These are phyloP conservation scores for Drosophila baimaii DNA, from an alignment of 1,140 invertebrate species.

Conservation along the genomic window DNA sequence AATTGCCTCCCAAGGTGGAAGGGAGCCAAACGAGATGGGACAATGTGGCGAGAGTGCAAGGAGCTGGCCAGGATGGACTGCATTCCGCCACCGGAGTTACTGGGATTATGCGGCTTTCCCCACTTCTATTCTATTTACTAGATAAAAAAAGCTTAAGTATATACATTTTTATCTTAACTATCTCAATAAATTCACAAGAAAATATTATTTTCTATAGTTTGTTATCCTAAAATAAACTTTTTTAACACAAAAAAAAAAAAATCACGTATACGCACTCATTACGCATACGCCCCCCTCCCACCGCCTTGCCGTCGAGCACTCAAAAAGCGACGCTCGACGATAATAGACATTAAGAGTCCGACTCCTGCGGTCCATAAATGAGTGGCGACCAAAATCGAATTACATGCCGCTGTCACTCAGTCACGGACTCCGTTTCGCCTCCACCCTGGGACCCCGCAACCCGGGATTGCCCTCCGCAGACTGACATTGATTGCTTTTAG, in stretches of 20 bases:
- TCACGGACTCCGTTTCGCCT: constrained; percentile 20
- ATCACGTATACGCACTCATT: constrained; percentile 4
- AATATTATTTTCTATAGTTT: neutral
- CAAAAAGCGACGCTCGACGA: constrained; percentile 7
- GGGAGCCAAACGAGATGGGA: neutral
- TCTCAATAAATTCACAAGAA: too few relatives aligned
- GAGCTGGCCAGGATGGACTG: neutral
- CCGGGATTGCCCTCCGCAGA: constrained; percentile 19
- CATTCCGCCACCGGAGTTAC: neutral
- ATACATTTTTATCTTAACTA: neutral
- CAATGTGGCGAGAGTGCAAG: constrained; percentile 6
- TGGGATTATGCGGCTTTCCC: constrained; percentile 12
- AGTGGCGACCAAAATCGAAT: constrained; percentile 52
- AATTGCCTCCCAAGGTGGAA: constrained; percentile 3
- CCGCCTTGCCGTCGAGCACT: neutral
- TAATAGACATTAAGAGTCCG: constrained; percentile 33
- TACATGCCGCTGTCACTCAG: constrained; percentile 45
- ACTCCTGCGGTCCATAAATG: constrained; percentile 41
- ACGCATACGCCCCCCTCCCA: constrained; percentile 2
- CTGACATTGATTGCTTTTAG: constrained; percentile 55
- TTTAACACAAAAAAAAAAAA: neutral
- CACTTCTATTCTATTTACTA: neutral
- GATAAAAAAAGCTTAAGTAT: neutral
- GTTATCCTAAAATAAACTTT: neutral
- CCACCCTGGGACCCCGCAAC: neutral